phyloP scores from a whole-genome alignment of 2,888 invertebrate genomes.

The Epinotia ramella region DNA sequence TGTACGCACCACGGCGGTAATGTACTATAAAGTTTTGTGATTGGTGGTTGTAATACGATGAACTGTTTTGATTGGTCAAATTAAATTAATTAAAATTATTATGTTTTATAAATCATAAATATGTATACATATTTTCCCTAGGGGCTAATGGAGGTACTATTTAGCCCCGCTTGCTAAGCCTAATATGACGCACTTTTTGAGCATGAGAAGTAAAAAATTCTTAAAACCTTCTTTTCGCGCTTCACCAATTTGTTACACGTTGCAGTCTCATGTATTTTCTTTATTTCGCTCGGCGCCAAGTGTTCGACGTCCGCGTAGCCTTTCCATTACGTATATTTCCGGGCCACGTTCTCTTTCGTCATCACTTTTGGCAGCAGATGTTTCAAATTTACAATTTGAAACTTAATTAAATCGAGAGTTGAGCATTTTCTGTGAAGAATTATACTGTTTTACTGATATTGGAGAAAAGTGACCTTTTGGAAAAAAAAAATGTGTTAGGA shows the following conservation, averaged over 20 bases:
- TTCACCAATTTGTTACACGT: constrained; percentile 19
- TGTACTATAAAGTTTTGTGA: too few relatives aligned
- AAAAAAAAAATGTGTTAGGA: not conserved
- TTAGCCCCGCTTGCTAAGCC: too few relatives aligned
- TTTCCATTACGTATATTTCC: constrained; percentile 39
- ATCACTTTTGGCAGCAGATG: constrained; percentile 44
- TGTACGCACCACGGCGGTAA: too few relatives aligned
- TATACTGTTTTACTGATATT: not conserved
- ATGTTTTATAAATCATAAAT: too few relatives aligned
- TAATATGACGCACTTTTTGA: too few relatives aligned
- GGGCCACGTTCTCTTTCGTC: constrained; percentile 36
- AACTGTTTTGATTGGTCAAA: too few relatives aligned
- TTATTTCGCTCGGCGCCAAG: constrained; percentile 32
- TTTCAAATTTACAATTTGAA: constrained; percentile 41
- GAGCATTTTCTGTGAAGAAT: constrained; percentile 2
- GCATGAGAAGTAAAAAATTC: not conserved
- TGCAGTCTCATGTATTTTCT: constrained; percentile 26
- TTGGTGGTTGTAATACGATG: too few relatives aligned
- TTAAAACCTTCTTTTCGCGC: not conserved
- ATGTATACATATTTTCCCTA: too few relatives aligned
- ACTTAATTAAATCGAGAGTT: constrained; percentile 32
- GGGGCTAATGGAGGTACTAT: too few relatives aligned
- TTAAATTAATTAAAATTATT: too few relatives aligned
- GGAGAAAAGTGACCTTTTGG: not conserved
- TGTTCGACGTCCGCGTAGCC: constrained; percentile 15